Evolutionary conservation across 1,140 invertebrate species (phyloP).

Genomic region (Hyphantria cunea): DNA sequence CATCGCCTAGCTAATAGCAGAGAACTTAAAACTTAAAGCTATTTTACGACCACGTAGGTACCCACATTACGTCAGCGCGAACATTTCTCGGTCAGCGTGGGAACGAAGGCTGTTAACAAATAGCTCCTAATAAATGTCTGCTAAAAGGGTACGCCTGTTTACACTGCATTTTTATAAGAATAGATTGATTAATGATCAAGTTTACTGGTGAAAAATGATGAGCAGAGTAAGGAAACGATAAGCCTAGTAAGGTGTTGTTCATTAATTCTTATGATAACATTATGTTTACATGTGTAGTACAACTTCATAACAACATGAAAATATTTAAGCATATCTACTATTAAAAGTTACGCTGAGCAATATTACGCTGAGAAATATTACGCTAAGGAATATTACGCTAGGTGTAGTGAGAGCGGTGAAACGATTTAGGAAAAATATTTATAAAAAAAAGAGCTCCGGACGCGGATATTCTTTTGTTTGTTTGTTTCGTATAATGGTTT

Average conservation of each 20-base stretch:
- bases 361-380: too few relatives aligned
- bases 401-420: too few relatives aligned
- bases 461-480: too few relatives aligned
- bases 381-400: too few relatives aligned
- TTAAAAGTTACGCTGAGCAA: too few relatives aligned
- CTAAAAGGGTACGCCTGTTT: conserved; percentile 27
- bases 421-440: too few relatives aligned
- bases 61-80: conserved; percentile 1
- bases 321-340: too few relatives aligned
- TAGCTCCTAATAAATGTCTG: conserved; percentile 21
- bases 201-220: conserved; percentile 21
- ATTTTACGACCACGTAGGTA: background rate
- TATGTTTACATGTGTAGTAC: background rate
- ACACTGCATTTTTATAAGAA: conserved; percentile 18
- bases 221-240: conserved; percentile 14
- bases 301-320: too few relatives aligned
- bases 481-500: too few relatives aligned
- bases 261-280: background rate
- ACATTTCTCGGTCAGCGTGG: conserved; percentile 11
- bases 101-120: conserved; percentile 23
- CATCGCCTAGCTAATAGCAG: background rate
- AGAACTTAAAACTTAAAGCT: background rate
- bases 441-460: too few relatives aligned
- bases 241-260: conserved; percentile 1
- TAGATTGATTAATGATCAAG: conserved; percentile 26